Evolutionary conservation across 2,113 vertebrate species (phyloP), one percentile per base, ranked within the genome.

Genomic region (Fukomys damarensis): DNA sequence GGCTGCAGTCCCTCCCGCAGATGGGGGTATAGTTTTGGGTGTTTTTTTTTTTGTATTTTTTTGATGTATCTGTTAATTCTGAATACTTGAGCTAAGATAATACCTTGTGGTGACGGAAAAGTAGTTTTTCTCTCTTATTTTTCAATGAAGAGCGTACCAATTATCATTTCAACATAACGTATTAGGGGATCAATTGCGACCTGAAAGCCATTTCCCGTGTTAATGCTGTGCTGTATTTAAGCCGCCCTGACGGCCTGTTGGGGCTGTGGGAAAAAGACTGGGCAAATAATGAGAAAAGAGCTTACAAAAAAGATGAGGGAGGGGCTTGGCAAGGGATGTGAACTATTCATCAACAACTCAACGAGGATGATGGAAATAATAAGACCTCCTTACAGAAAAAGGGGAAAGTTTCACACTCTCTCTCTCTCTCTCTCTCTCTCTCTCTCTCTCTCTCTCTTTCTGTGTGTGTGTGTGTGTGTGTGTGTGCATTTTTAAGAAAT

Each of bases 111-210:
- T 99, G 99, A 99, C 98, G 98, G 99, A 99, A 98, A 99, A 98
- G 98, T 99, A 98, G 98, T 98, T 99, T 98, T 97, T 98, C 97
- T 97, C 95, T 96, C 96, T 95, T 97, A 98, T 97, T 98, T 98
- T 98, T 97, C 98, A 98, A 95, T 96, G 96, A 98, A 98, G 98
- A 98, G 98, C 97, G 98, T 98, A 98, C 99, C 99, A 99, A 99
- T 99, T 99, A 99, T 99, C 99, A 99, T 99, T 99, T 99, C 99
- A 99, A 99, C 99, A 99, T 99, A 99, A 99, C 99, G 99, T 99
- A 99, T 99, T 99, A 99, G 99, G 98, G 99, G 99, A 99, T 99
- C 99, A 99, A 99, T 99, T 98, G 99, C 99, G 99, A 99, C 99
- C 99, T 97, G 99, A 99, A 99, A 99, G 99, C 99, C 99, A 99